A percentile compares a stretch with the other conserved stretches of the same genome.
phyloP scores from a whole-genome alignment of 1,140 invertebrate genomes.

The Octopus bimaculoides region DNA sequence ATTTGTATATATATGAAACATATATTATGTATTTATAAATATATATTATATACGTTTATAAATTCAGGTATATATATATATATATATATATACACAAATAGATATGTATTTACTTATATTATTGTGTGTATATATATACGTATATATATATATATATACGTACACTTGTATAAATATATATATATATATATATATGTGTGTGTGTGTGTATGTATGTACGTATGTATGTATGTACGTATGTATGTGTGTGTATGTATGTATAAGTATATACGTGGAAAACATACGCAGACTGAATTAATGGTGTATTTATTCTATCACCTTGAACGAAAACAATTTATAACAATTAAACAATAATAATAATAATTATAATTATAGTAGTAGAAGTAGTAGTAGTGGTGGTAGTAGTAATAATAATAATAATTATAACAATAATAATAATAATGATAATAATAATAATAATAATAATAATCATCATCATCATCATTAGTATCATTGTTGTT shows the following conservation, averaged over 20 bases:
- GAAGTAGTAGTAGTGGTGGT: not conserved
- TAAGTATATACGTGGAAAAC: not conserved
- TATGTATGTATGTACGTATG: not conserved
- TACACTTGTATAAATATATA: not conserved
- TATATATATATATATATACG: not conserved
- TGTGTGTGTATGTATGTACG: not conserved
- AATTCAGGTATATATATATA: not conserved
- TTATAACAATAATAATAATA: not conserved
- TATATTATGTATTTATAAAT: not conserved
- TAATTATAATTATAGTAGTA: not conserved
- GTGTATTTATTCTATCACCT: not conserved
- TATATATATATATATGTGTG: not conserved
- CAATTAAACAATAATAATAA: not conserved
- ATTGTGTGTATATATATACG: not conserved
- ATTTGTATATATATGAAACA: not conserved
- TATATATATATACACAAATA: not conserved
- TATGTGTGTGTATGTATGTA: not conserved
- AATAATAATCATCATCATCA: not conserved
- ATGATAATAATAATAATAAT: not conserved
- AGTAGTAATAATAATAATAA: not conserved
- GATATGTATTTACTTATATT: not conserved
- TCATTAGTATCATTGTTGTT: not conserved
- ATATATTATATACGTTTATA: not conserved
- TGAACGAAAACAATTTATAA: not conserved
- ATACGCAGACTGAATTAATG: not conserved